phyloP scores from a whole-genome alignment of 2,797 vertebrate species.

The Pristis pectinata region DNA sequence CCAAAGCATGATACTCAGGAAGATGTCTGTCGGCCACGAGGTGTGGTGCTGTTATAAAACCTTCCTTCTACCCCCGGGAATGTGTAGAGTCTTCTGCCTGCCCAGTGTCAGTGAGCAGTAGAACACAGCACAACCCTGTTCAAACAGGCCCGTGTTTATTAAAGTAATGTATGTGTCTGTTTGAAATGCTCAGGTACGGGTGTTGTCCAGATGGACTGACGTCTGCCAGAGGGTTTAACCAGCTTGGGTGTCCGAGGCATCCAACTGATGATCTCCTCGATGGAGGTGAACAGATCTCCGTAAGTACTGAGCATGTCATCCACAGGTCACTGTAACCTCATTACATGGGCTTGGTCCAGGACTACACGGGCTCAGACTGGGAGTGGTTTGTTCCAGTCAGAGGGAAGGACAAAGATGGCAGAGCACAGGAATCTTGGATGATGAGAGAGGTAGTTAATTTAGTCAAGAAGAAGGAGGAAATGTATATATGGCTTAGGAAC shows the following conservation, averaged over 20 bases:
- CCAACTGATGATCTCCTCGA: slow-evolving; percentile 39
- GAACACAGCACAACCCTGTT: not conserved
- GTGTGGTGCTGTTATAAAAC: not conserved
- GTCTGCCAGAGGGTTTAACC: slow-evolving; percentile 64
- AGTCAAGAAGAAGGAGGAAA: no score
- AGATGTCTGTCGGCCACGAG: not conserved
- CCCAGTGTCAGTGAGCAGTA: not conserved
- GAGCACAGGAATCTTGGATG: no score
- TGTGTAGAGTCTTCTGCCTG: not conserved
- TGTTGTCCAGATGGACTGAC: slow-evolving; percentile 80
- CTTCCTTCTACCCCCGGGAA: not conserved
- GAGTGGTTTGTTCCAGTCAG: no score
- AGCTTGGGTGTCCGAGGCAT: slow-evolving; percentile 64
- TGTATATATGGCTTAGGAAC: no score
- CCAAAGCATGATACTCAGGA: no score
- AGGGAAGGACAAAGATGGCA: no score
- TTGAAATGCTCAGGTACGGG: slow-evolving; percentile 63
- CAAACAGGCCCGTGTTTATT: not conserved
- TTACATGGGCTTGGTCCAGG: no score
- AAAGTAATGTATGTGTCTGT: not conserved
- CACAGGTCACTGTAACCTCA: no score
- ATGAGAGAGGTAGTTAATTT: no score
- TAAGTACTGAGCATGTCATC: not conserved
- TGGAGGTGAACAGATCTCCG: not conserved
- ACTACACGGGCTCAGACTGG: no score